Base-by-base conservation (phyloP, 2,113 vertebrate genomes). In the Noctilio leporinus region DNA sequence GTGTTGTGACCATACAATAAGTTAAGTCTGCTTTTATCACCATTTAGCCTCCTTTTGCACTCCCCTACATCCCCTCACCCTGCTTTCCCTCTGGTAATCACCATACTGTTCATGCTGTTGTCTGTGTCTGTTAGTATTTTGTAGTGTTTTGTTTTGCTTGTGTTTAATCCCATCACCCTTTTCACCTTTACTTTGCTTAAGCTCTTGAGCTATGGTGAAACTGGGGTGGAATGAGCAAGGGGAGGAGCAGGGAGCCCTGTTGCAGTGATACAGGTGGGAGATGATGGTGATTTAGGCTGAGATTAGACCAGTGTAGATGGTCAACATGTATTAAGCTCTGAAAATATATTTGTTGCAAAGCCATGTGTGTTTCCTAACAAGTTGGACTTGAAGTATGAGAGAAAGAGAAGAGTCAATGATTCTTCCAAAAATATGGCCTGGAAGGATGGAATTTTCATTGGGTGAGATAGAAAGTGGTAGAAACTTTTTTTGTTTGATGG, bases 171-270 rank as follows among this genome's bases (percentile, higher is more conserved):
- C 26, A 28, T 30, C 28, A 62, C 57, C 26, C 30, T 26, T 24
- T 62, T 62, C 26, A 12, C 57, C 57, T 28, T 62, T 30, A 49
- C 10, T 45, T 15, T 47, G 1, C 0, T 22, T 35, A 85, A 64
- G 17, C 53, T 64, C 43, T 28, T 43, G 12, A 26, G 1, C n/a
- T 59, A 1, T 17, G 10, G 26, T 22, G 53, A 86, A 10, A n/a
- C 11, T 72, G 20, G 26, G 5, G 14, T 51, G 62, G 22, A 33
- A 26, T 33, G 24, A 0, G 17, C 9, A 47, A 45, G 1, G n/a
- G 1, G 3, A 2, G 0, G 14, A 45, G 11, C 33, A 28, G 7
- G 16, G 24, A 38, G 16, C 49, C 1, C 3, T 19, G 11, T 4
- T 17, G 10, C 7, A 59, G 19, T 51, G 49, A 69, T 22, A 16